A percentile compares a stretch with the other conserved stretches of the same genome.
These are phyloP conservation scores for Pollachius pollachius DNA, from an alignment of 2,113 vertebrate species.

Conservation along the genomic window DNA sequence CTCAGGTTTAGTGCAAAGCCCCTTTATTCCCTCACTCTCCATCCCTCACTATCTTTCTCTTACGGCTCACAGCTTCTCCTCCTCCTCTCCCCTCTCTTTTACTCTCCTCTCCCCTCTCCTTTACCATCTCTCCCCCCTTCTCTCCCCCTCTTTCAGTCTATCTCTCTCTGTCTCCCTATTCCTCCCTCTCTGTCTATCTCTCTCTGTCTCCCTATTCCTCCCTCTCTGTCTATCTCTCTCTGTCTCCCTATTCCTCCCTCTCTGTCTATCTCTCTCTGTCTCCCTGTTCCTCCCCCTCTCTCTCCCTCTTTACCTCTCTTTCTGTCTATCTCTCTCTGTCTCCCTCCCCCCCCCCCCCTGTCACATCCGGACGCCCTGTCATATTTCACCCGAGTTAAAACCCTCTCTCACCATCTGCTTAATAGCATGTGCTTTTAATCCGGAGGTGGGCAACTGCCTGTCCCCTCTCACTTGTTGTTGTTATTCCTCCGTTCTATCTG, in stretches of 20 bases:
- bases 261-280: slow-evolving; percentile 18
- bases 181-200: slow-evolving; percentile 5
- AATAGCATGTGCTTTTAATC: slow-evolving; percentile 80
- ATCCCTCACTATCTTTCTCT: too few relatives aligned
- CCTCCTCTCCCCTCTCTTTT: slow-evolving; percentile 74
- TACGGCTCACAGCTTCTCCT: slow-evolving; percentile 26
- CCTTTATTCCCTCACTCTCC: slow-evolving; percentile 6
- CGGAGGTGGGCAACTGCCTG: slow-evolving; percentile 55
- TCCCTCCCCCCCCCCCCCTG: slow-evolving; percentile 25
- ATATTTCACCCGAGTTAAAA: slow-evolving; percentile 76
- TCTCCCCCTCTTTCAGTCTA: neutral
- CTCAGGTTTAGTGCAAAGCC: too few relatives aligned
- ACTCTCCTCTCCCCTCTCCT: neutral
- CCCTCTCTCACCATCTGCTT: slow-evolving; percentile 79
- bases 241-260: slow-evolving; percentile 16
- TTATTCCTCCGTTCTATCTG: slow-evolving; percentile 64
- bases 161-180: too few relatives aligned
- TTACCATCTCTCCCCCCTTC: neutral
- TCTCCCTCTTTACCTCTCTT: slow-evolving; percentile 8
- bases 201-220: slow-evolving; percentile 3
- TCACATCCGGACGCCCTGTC: slow-evolving; percentile 70
- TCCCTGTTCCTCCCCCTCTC: slow-evolving; percentile 12
- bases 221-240: slow-evolving; percentile 11
- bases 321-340: slow-evolving; percentile 41
- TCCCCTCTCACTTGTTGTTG: slow-evolving; percentile 54